These are phyloP conservation scores for Macrotus californicus DNA, from an alignment of 2,113 vertebrate genomes.

Conservation along the genomic window DNA sequence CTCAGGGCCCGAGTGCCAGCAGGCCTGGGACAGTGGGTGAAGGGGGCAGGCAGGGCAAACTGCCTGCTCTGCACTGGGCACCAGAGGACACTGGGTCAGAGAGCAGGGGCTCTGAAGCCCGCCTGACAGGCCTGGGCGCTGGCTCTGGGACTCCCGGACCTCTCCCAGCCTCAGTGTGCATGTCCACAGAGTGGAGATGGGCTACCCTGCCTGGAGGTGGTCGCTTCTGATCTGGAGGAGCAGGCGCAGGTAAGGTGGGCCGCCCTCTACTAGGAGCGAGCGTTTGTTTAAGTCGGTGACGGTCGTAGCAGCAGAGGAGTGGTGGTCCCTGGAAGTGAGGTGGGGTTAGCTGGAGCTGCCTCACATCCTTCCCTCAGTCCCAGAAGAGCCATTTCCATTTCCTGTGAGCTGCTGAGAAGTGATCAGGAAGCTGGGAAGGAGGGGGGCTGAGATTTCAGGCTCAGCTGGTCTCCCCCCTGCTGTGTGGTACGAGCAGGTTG, in stretches of 20 bases:
- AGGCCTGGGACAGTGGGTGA: not conserved
- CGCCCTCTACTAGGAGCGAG: accelerated
- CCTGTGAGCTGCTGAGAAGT: not conserved
- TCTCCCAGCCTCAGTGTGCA: not conserved
- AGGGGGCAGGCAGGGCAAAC: not conserved
- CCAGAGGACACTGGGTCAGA: accelerated
- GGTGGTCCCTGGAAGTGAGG: not conserved
- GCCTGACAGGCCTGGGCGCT: accelerated
- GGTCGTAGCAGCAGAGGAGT: not conserved
- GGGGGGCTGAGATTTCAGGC: not conserved
- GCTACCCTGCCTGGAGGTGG: not conserved
- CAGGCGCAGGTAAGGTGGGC: not conserved
- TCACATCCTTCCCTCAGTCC: not conserved
- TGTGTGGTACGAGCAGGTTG: not conserved
- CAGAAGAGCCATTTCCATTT: not conserved
- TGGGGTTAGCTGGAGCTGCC: not conserved
- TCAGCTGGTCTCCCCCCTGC: accelerated
- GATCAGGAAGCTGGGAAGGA: not conserved
- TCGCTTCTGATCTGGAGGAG: not conserved
- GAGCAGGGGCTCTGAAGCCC: not conserved
- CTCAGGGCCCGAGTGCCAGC: not conserved
- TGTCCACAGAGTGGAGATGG: not conserved
- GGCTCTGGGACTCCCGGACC: not conserved
- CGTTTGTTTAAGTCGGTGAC: not conserved
- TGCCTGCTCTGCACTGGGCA: not conserved